A percentile compares a stretch with the other conserved stretches of the same genome.
These are phyloP conservation scores for Amazona ochrocephala DNA, from an alignment of 2,797 vertebrate species.

Conservation along the genomic window DNA sequence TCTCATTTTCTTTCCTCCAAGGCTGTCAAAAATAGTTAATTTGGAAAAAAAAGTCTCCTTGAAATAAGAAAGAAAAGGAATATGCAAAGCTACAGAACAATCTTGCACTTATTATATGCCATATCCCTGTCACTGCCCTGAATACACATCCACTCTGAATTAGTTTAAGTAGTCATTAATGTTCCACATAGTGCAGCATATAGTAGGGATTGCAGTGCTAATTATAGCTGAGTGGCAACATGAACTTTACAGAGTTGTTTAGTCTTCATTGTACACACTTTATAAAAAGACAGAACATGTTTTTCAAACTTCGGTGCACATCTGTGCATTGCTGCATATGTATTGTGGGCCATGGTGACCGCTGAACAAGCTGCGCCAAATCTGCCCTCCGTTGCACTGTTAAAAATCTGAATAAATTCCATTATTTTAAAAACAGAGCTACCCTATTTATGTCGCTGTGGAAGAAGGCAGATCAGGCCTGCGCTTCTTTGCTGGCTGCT, in stretches of 20 bases:
- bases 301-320: background rate
- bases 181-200: background rate
- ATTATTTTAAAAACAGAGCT: background rate
- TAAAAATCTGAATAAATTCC: background rate
- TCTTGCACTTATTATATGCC: background rate
- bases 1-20: background rate
- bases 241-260: constrained; percentile 36
- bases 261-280: background rate
- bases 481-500: background rate
- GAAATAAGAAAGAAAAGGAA: background rate
- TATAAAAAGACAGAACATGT: background rate
- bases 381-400: background rate
- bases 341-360: background rate
- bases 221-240: background rate
- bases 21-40: background rate
- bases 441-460: background rate
- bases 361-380: background rate
- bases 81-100: background rate
- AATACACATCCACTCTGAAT: background rate
- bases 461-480: background rate
- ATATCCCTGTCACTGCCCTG: background rate
- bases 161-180: constrained; percentile 18
- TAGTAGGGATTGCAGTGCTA: background rate
- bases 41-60: background rate
- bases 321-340: background rate